phyloP scores from a whole-genome alignment of 2,888 invertebrate species.

The Brachyopa scutellaris region DNA sequence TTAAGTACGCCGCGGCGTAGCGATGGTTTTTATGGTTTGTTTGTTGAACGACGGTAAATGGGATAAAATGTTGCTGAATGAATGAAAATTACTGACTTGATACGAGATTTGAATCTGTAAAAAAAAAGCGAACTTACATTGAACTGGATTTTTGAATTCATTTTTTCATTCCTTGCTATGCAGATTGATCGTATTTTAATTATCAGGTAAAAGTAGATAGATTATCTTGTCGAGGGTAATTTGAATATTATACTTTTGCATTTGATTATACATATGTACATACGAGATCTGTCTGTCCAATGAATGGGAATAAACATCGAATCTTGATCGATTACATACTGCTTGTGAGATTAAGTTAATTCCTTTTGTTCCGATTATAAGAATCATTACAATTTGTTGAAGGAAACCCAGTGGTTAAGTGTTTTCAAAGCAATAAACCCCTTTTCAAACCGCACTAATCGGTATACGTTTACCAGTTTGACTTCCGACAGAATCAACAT shows the following conservation, averaged over 20 bases:
- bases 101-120: constrained; percentile 14
- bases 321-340: constrained; percentile 5
- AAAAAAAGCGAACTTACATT: constrained; percentile 28
- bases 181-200: constrained; percentile 55
- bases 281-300: not conserved
- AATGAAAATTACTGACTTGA: constrained; percentile 37
- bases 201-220: constrained; percentile 18
- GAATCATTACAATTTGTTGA: not conserved
- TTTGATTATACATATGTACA: not conserved
- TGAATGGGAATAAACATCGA: not conserved
- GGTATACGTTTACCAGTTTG: no score
- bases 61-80: constrained; percentile 34
- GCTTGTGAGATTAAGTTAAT: not conserved
- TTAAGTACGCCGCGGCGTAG: constrained; percentile 39
- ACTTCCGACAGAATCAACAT: no score
- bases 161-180: constrained; percentile 1
- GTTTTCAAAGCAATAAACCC: no score
- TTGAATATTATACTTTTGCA: constrained; percentile 4
- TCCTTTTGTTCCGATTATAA: not conserved
- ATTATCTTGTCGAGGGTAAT: not conserved
- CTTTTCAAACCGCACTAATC: no score
- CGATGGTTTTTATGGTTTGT: constrained; percentile 58
- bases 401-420: no score
- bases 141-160: constrained; percentile 21
- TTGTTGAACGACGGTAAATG: constrained; percentile 37